Evolutionary conservation across 2,888 invertebrate genomes (phyloP), one percentile per base, ranked within the genome.

Genomic region (Epirrita christyi): DNA sequence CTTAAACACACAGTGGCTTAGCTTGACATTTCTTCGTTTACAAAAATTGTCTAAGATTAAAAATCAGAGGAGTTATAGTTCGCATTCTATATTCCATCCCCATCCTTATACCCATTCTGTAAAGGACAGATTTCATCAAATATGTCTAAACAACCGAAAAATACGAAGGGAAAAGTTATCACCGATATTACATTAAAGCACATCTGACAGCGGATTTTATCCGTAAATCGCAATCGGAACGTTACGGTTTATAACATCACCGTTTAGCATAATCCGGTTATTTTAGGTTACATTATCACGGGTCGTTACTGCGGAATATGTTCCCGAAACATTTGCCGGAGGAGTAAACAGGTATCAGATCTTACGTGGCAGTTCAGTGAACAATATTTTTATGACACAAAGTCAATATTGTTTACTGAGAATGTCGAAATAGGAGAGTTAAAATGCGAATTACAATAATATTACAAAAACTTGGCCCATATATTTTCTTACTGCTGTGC

Each of bases 211-310:
- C 32, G 32, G 8, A n/a, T n/a, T 6, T 32, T 32, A 32, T 32
- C 32, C 32, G 32, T 32, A 32, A 32, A 32, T 32, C 8, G 6
- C 7, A 32, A 32, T 8, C 8, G 32, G 32, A 32, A 32, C 32
- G 32, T 32, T 32, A 32, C 51, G 47, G 55, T 42, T 61, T 51
- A 58, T 40, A 43, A 46, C 52, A 50, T 57, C 48, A 59, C 32
- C 46, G 56, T 47, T 61, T 54, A 57, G 50, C 61, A 57, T 61
- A 61, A 57, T 57, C 52, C 43, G 43, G 50, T 54, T 61, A 54
- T 57, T 54, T 46, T 41, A 43, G 53, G 49, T 32, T 32, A 32
- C 9, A 7, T 47, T 45, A 49, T 49, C 52, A 52, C 55, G 52
- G 45, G 29, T 46, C 49, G 52, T 55, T 53, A 44, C 49, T 21